Evolutionary conservation across 2,797 vertebrate genomes (phyloP), one percentile per base, ranked within the genome.

Genomic region (Sebastes paucispinis): DNA sequence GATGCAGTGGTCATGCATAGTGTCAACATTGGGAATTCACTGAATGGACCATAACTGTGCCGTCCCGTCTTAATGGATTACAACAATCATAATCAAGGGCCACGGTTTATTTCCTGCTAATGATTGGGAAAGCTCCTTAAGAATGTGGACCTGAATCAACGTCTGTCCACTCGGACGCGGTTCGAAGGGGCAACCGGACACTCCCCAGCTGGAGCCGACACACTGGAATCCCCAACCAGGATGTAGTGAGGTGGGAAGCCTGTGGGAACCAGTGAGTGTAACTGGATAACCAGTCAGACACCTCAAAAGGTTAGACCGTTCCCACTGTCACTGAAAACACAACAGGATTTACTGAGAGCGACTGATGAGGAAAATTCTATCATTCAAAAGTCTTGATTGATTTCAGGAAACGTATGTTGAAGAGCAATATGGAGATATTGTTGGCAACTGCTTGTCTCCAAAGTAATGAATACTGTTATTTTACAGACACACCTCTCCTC

Each of bases 231-330:
- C 83, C 79, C 18, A 47, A 77, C 65, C 55, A 78, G 77, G 75
- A 89, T 60, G 68, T 16, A n/a, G 32, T 20, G 74, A 78, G 71
- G 79, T 24, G 54, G 71, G 71, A 81, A 55, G 75, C 31, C 67
- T 73, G 77, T 85, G 92, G 88, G 87, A 93, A 88, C 71, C 84
- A 70, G 69, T 8, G 52, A 77, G 69, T 77, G 86, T 69, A 85
- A 89, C 80, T 64, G 68, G 81, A 87, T 87, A 85, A 87, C 55
- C 6, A 12, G 47, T 77, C 62, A 16, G 55, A 86, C 78, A 66
- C 77, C 73, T 77, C 74, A 79, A 75, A 52, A 65, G 74, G 82
- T 80, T 79, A 18, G 43, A 71, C 16, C 11, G 69, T 69, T 85
- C 81, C 69, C 81, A 77, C 71, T 72, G 32, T 71, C 25, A 24